phyloP scores from a whole-genome alignment of 2,113 vertebrate genomes.

The Erinaceus europaeus region DNA sequence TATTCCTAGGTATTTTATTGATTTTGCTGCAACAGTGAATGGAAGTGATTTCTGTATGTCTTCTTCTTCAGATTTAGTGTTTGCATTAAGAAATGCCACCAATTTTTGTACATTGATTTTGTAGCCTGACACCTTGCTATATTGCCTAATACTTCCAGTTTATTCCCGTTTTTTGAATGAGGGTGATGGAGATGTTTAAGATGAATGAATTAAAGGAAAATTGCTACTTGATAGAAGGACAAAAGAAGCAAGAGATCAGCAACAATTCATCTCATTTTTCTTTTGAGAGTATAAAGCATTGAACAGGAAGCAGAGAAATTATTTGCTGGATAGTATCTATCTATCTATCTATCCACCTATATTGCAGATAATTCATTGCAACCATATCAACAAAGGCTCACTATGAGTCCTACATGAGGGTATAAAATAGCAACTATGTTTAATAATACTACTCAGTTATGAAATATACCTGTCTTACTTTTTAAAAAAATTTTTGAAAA shows the following conservation, averaged over 20 bases:
- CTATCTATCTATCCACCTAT: no score
- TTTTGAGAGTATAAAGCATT: constrained; percentile 44
- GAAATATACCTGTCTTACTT: no score
- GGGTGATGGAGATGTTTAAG: constrained; percentile 44
- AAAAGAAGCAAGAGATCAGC: constrained; percentile 40
- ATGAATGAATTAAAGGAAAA: constrained; percentile 49
- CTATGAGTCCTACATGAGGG: not conserved
- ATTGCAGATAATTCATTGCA: constrained; percentile 46
- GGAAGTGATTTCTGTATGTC: no score
- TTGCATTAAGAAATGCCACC: no score
- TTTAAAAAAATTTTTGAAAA: no score
- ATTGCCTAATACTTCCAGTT: no score
- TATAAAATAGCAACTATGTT: constrained; percentile 34
- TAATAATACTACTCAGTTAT: not conserved
- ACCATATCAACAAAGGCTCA: constrained; percentile 18
- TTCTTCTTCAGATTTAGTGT: no score
- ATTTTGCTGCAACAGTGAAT: no score
- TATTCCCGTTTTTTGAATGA: constrained; percentile 32
- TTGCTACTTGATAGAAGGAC: constrained; percentile 34
- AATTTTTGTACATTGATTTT: no score
- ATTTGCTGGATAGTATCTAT: constrained; percentile 44
- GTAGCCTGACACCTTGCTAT: no score
- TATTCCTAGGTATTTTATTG: no score
- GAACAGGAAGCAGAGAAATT: constrained; percentile 16
- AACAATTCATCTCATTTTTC: constrained; percentile 37